Conservation (phyloP, 2,888 invertebrate genomes). For the Dryobotodes eremita region DNA sequence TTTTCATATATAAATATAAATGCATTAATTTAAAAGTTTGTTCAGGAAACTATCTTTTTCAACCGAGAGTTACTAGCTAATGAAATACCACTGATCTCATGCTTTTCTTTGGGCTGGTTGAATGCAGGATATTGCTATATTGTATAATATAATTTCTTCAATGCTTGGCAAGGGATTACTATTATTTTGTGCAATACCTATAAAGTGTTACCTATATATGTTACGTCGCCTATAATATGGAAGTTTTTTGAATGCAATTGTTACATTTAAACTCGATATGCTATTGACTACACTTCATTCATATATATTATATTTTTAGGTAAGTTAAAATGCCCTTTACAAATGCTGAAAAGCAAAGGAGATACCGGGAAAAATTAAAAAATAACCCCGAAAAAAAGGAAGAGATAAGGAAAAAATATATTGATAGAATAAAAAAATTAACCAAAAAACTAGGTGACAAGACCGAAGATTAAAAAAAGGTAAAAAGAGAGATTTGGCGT, state of each 20-base stretch:
- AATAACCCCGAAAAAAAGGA: slow-evolving; percentile 10
- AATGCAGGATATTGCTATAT: too few relatives aligned
- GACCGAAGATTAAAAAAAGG: slow-evolving; percentile 2
- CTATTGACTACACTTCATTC: neutral
- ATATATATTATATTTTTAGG: neutral
- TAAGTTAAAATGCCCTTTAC: slow-evolving; percentile 4
- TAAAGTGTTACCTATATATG: too few relatives aligned
- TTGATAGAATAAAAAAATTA: slow-evolving; percentile 6
- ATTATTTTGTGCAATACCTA: too few relatives aligned
- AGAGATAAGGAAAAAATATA: slow-evolving; percentile 1
- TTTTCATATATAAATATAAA: too few relatives aligned
- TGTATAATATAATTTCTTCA: too few relatives aligned
- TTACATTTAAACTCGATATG: too few relatives aligned
- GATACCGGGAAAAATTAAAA: slow-evolving; percentile 14
- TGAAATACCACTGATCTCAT: slow-evolving; percentile 3
- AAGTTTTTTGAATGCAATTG: too few relatives aligned
- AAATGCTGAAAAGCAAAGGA: slow-evolving; percentile 10
- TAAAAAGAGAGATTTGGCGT: slow-evolving; percentile 1
- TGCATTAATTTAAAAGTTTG: neutral
- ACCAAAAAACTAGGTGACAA: slow-evolving; percentile 3
- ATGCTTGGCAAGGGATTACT: too few relatives aligned
- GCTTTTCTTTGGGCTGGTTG: too few relatives aligned
- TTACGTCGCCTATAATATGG: too few relatives aligned
- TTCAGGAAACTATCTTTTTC: neutral
- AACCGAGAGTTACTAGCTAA: slow-evolving; percentile 4